Base-by-base conservation (phyloP, 2,797 vertebrate genomes). In the Labeo calbasu region DNA sequence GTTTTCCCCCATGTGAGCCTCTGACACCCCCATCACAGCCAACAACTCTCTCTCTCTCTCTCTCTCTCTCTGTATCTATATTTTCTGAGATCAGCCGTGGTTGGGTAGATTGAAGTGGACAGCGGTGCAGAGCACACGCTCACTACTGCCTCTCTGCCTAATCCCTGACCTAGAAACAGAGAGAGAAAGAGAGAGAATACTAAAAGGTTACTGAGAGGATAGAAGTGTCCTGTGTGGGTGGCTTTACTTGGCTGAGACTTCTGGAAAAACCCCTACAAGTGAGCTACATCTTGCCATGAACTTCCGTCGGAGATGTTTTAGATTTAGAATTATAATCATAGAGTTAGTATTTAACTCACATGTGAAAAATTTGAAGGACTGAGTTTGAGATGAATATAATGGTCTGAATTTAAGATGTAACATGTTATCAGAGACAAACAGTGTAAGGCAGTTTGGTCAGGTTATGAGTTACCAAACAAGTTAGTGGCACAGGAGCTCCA, bases 101-200 rank as follows among this genome's bases (percentile, higher is more conserved):
- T 81, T 87, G 85, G 83, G 85, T 82, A 89, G 87, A 90, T 86
- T 86, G 81, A 72, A 90, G 81, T 82, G 85, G 89, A 89, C 89
- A 89, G 87, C 75, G 68, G 79, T 85, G 83, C 65, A 84, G 84
- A 84, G 80, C 83, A 63, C 66, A 77, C 63, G 2, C 78, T 86
- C 83, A 76, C 84, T 81, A 65, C 81, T 84, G 82, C 77, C 63
- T 84, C 71, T 69, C 66, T 77, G 68, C 65, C 82, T 84, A 82
- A 85, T 82, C 76, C 87, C 82, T 88, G 87, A 86, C 87, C 87
- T 88, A 86, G 81, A 87, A 86, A 87, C 48, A 70, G 79, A 79
- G 81, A 32, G 61, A 81, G 51, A 77, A 70, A 46, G 5, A 61
- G 28, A 79, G 68, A 79, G 61, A 75, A 81, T 77, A 81, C 23